Evolutionary conservation across 2,113 vertebrate genomes (phyloP).

Genomic region (Aldabrachelys gigantea): DNA sequence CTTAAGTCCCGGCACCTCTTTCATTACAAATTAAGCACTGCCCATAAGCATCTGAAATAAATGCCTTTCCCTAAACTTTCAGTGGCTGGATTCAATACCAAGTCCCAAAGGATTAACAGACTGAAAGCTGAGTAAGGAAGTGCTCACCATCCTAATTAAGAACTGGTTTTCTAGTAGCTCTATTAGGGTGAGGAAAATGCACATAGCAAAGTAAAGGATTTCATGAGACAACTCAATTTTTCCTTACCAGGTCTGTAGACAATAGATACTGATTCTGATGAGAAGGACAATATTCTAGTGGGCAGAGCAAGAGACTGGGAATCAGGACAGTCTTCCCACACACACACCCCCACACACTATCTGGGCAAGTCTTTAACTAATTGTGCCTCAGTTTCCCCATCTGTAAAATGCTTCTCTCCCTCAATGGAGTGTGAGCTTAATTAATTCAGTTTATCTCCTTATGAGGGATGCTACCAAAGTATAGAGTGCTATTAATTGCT

Average conservation of each 20-base stretch:
- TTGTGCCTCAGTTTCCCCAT: slow-evolving; percentile 37
- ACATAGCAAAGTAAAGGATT: background rate
- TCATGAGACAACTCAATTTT: background rate
- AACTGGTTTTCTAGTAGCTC: background rate
- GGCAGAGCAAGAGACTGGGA: background rate
- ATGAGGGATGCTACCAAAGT: slow-evolving; percentile 28
- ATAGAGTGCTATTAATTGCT: slow-evolving; percentile 12
- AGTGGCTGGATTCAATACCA: background rate
- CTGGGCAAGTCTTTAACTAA: background rate
- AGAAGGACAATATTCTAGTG: background rate
- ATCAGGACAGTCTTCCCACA: background rate
- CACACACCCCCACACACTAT: background rate
- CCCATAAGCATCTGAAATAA: background rate
- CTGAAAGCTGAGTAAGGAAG: background rate
- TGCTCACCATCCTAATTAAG: background rate
- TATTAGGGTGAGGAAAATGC: background rate
- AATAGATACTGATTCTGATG: background rate
- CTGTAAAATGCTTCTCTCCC: slow-evolving; percentile 51
- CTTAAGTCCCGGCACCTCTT: too few species aligned
- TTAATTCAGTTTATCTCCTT: slow-evolving; percentile 26
- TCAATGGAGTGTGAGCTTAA: slow-evolving; percentile 28
- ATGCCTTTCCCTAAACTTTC: background rate
- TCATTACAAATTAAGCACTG: too few species aligned
- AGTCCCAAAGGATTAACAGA: background rate
- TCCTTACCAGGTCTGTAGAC: background rate